A percentile compares a stretch with the other conserved stretches of the same genome.
These are phyloP conservation scores for Erebia ligea DNA, from an alignment of 2,888 invertebrate genomes.

Conservation along the genomic window DNA sequence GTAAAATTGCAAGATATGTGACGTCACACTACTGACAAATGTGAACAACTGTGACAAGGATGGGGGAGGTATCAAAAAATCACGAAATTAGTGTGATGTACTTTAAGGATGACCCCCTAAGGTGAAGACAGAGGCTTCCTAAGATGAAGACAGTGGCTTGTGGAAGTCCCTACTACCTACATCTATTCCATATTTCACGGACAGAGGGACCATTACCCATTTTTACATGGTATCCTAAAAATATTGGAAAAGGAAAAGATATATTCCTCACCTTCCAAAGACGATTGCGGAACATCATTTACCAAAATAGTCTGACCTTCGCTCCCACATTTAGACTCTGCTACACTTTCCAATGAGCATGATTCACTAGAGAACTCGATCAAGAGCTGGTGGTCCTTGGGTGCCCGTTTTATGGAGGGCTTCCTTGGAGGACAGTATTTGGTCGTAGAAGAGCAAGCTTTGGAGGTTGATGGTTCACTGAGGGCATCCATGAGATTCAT, in stretches of 20 bases:
- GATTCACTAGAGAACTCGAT: constrained; percentile 69
- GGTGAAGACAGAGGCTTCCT: too few species aligned
- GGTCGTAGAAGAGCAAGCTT: constrained; percentile 50
- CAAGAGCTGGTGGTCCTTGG: constrained; percentile 57
- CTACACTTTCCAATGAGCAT: constrained; percentile 64
- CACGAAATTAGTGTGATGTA: too few species aligned
- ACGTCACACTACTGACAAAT: too few species aligned
- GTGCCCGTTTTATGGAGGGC: constrained; percentile 48
- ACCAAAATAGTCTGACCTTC: constrained; percentile 54
- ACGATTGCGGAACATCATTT: constrained; percentile 46
- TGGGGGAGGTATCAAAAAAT: too few species aligned
- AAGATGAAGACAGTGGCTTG: not conserved
- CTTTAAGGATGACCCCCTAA: too few species aligned
- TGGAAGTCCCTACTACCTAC: too few species aligned
- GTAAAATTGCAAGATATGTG: too few species aligned
- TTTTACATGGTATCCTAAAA: too few species aligned
- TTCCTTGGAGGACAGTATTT: constrained; percentile 57
- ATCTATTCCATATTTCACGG: too few species aligned
- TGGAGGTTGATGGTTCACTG: constrained; percentile 65
- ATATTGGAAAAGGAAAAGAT: not conserved
- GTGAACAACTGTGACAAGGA: too few species aligned
- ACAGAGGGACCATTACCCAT: too few species aligned
- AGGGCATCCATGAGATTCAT: constrained; percentile 65
- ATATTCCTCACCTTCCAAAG: constrained; percentile 50
- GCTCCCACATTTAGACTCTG: constrained; percentile 46